Conservation (phyloP, 1,140 invertebrate species). For the Schlechtendalia chinensis region DNA sequence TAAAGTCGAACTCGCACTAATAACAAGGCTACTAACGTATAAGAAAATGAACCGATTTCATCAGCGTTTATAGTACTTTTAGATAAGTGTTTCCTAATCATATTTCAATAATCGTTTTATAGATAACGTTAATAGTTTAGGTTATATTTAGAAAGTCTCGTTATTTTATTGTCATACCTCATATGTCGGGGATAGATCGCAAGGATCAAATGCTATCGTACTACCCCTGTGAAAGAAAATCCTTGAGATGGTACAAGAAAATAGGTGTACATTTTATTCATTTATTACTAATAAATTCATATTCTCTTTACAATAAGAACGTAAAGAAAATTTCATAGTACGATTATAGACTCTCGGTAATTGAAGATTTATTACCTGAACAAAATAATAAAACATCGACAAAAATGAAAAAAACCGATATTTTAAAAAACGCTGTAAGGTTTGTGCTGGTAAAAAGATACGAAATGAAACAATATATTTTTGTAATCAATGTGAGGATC, state of each 20-base stretch:
- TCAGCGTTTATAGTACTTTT: too few species aligned
- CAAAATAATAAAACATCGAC: not conserved
- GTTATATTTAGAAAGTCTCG: too few species aligned
- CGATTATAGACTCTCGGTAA: conserved; percentile 41
- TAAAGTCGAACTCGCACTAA: too few species aligned
- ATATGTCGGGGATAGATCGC: conserved; percentile 49
- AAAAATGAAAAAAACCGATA: conserved; percentile 6
- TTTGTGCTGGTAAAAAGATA: not conserved
- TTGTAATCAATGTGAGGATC: not conserved
- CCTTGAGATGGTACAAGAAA: too few species aligned
- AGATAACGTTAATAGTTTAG: too few species aligned
- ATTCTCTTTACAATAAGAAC: not conserved
- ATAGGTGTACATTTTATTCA: too few species aligned
- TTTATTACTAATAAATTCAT: too few species aligned
- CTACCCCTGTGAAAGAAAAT: conserved; percentile 29
- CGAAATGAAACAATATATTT: not conserved
- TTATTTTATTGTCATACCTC: too few species aligned
- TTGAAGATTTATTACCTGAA: conserved; percentile 27
- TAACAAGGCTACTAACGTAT: too few species aligned
- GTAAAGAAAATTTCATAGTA: conserved; percentile 44
- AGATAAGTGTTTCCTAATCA: too few species aligned
- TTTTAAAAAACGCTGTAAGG: not conserved
- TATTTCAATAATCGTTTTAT: too few species aligned
- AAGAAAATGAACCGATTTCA: too few species aligned
- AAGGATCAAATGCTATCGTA: not conserved